Evolutionary conservation across 2,888 invertebrate species (phyloP), one percentile per base, ranked within the genome.

Genomic region (Ophion slaviceki): DNA sequence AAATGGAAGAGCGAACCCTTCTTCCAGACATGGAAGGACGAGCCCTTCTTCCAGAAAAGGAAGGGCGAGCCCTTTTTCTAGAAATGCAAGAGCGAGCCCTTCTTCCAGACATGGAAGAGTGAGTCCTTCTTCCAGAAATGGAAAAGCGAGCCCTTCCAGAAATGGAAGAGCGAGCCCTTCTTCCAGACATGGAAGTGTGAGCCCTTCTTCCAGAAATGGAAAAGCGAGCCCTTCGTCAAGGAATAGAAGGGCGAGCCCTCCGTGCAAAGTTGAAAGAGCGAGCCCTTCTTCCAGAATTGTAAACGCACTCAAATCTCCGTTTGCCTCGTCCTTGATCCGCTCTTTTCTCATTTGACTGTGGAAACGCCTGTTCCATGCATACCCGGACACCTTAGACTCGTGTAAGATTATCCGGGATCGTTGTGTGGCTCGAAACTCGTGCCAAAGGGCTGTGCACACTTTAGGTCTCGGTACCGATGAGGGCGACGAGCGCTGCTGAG

Each of bases 371-470:
- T 40, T 40, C 40, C 40, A 40, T 40, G 7, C 40, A 40, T 40
- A 40, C 5, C 53, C 14, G 17, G 59, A 17, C 57, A 28, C 72
- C 32, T 11, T 59, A 14, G 14, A 53, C 14, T 17, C 17, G 17
- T 14, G 53, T 53, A 53, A 53, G 53, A 53, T 14, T 14, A 53
- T 53, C 53, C 53, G 53, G 5, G 17, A 10, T 61, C 61, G 59
- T 2, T n/a, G 59, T 59, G 32, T 10, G 7, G 57, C 20, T 53
- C 11, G 28, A 11, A 59, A 14, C 57, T 59, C 36, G 72, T 32
- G 36, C 32, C 36, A 72, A 57, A 59, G 59, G 72, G 53, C 57
- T 10, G 57, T 36, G 32, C 59, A 57, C 57, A 36, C 59, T 32
- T n/a, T 14, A 59, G 53, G 11, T 72, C 36, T 53, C n/a, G 53